Base-by-base conservation (phyloP, 2,797 vertebrate species). In the Monodelphis domestica region DNA sequence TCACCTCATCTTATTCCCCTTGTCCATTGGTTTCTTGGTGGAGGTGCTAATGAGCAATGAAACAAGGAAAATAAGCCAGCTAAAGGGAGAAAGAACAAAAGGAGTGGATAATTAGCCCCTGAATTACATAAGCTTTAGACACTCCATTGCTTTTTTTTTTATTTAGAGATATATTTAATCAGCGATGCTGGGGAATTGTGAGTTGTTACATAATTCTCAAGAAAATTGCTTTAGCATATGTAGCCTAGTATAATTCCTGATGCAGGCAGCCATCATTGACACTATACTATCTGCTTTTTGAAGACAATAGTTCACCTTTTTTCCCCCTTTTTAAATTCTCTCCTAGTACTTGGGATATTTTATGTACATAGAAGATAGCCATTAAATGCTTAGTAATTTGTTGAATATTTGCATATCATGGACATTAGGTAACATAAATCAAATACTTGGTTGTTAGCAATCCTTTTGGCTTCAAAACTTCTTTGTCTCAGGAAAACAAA, bases 361-460 rank as follows among this genome's bases (percentile, higher is more conserved):
- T 78, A 0, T 5, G 53, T 30, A n/a, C 6, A 12, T 10, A 52
- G 50, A 3, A 28, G 56, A 5, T 57, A 91, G 3, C 9, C 2
- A 50, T 14, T 70, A 53, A 9, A 51, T n/a, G 14, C n/a, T 59
- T 78, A 78, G 0, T 7, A 78, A 78, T 45, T 45, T 78, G 4
- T 30, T 94, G 51, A 88, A 28, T 57, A 12, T 87, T 51, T 90
- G 57, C 89, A 2, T n/a, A 57, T 53, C 7, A 56, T 30, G 57
- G 90, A 53, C 92, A 88, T 59, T 90, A 94, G 14, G 17, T 88
- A 29, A 12, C 30, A 0, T 50, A 91, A 45, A 91, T 78, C 70
- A 78, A 91, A 88, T 21, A 21, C 45, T 57, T 92, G 57, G 53
- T 63, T 95, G 88, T 56, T 53, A 91, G 33, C 89, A 51, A 91